These are phyloP conservation scores for Archips crataeganus DNA, from an alignment of 2,888 invertebrate species.

Conservation along the genomic window DNA sequence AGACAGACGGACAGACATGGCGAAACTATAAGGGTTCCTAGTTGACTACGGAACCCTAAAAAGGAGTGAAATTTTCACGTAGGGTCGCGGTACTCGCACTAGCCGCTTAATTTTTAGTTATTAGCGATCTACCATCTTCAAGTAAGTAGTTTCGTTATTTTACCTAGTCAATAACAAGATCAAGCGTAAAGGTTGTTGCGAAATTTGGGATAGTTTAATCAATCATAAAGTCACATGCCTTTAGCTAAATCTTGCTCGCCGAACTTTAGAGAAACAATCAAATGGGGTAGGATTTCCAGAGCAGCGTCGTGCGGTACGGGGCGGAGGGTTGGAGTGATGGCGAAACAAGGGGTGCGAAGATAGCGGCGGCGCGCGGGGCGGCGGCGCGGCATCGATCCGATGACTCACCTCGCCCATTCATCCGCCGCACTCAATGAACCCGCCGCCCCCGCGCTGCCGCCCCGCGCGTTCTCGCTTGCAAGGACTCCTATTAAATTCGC, in stretches of 20 bases:
- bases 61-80: not conserved
- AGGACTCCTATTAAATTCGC: constrained; percentile 77
- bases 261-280: not conserved
- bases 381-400: constrained; percentile 73
- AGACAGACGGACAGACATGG: too few species aligned
- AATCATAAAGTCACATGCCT: not conserved
- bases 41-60: too few species aligned
- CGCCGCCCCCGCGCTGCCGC: constrained; percentile 56
- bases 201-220: not conserved
- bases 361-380: constrained; percentile 47
- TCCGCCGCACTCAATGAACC: constrained; percentile 83
- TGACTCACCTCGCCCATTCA: constrained; percentile 84
- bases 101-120: too few species aligned
- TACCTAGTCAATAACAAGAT: not conserved
- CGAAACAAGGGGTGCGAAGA: constrained; percentile 50
- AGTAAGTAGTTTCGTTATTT: not conserved
- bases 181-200: not conserved
- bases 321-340: constrained; percentile 56
- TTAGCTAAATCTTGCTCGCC: not conserved
- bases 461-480: constrained; percentile 70
- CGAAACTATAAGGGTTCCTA: too few species aligned
- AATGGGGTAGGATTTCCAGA: constrained; percentile 43
- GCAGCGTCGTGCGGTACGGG: constrained; percentile 43
- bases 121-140: not conserved
- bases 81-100: not conserved